phyloP scores from a whole-genome alignment of 2,113 vertebrate species.

The Lontra canadensis region DNA sequence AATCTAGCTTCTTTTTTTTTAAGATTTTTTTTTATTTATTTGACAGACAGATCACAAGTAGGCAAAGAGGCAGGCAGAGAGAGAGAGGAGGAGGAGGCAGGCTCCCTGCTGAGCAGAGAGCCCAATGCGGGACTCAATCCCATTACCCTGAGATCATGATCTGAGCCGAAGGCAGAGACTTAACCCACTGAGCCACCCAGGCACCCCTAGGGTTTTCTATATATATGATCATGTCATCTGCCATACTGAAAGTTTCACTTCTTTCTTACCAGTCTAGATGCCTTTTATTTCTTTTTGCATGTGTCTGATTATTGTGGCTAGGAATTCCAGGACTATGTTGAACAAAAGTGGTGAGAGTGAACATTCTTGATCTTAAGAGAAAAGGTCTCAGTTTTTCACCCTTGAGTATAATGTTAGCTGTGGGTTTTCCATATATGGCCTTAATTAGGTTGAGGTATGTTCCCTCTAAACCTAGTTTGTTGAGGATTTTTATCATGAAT shows the following conservation, averaged over 20 bases:
- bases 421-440: neutral
- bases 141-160: no score
- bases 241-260: neutral
- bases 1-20: no score
- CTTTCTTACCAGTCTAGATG: neutral
- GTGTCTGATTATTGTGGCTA: neutral
- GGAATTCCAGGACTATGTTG: neutral
- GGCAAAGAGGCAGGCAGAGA: no score
- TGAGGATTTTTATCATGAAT: no score
- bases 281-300: neutral
- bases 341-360: neutral
- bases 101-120: no score
- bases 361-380: neutral
- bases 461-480: neutral
- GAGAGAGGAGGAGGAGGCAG: no score
- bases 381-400: neutral
- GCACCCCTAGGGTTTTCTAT: neutral
- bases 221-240: neutral
- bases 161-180: no score
- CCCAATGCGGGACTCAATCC: no score
- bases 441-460: neutral
- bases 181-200: no score
- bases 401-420: neutral
- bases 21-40: no score
- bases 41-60: no score